Conservation (phyloP, 1,140 invertebrate genomes). For the Eupeodes corollae region DNA sequence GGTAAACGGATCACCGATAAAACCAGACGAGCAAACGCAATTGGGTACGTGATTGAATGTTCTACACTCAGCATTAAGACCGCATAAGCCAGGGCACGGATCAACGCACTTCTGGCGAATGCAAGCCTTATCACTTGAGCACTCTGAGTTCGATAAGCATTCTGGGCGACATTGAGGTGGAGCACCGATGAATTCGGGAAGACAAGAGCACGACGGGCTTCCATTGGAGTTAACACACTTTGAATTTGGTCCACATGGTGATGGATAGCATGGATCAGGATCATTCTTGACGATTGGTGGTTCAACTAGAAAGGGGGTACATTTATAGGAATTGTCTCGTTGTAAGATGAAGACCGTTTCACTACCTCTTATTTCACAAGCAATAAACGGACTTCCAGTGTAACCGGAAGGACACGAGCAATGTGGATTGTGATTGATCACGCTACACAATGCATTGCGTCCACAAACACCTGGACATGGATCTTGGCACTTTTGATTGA, state of each 20-base stretch:
- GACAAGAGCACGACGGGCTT: constrained; percentile 55
- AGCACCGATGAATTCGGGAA: constrained; percentile 43
- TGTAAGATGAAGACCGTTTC: constrained; percentile 40
- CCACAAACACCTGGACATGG: constrained; percentile 59
- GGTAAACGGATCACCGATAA: constrained; percentile 59
- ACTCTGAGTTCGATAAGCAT: constrained; percentile 69
- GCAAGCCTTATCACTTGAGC: constrained; percentile 63
- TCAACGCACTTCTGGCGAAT: constrained; percentile 65
- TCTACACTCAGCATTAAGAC: constrained; percentile 68
- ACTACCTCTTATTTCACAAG: constrained; percentile 37
- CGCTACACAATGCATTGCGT: constrained; percentile 53
- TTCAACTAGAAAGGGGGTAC: not conserved
- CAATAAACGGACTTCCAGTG: constrained; percentile 54
- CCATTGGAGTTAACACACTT: constrained; percentile 56
- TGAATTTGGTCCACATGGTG: constrained; percentile 61
- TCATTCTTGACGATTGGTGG: constrained; percentile 9
- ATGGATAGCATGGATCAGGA: constrained; percentile 60
- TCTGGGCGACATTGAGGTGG: constrained; percentile 56
- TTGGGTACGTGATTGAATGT: constrained; percentile 63
- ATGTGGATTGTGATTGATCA: constrained; percentile 55
- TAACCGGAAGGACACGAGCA: constrained; percentile 53
- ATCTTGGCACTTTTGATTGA: constrained; percentile 53
- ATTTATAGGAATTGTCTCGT: constrained; percentile 5
- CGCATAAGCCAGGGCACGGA: constrained; percentile 65
- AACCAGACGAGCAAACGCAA: constrained; percentile 63